Conservation (phyloP, 2,888 invertebrate species). For the Sinohyriopsis cumingii region DNA sequence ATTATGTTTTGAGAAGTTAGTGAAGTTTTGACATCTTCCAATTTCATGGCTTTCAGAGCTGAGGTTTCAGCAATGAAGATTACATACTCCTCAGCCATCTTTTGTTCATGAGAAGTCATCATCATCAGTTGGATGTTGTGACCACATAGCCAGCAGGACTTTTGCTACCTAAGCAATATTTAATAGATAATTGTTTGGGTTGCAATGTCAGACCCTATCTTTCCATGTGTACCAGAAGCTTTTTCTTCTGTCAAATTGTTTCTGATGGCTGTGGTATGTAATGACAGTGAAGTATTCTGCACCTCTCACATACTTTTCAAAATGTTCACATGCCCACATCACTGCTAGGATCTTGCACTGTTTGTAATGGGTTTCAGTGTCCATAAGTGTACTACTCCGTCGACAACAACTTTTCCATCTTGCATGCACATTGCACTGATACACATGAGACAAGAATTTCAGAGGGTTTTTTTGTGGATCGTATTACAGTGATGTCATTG, state of each 20-base stretch:
- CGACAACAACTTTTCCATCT: slow-evolving; percentile 20
- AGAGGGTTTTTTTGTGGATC: slow-evolving; percentile 18
- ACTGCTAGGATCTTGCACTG: slow-evolving; percentile 44
- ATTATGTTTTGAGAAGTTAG: slow-evolving; percentile 20
- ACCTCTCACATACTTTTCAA: slow-evolving; percentile 44
- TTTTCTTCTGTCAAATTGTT: slow-evolving; percentile 39
- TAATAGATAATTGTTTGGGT: slow-evolving; percentile 27
- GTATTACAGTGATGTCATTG: slow-evolving; percentile 21
- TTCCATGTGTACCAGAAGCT: slow-evolving; percentile 19
- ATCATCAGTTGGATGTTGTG: slow-evolving; percentile 28
- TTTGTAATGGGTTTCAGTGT: slow-evolving; percentile 36
- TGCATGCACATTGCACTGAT: slow-evolving; percentile 21
- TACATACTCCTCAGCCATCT: slow-evolving; percentile 33
- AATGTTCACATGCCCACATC: slow-evolving; percentile 44
- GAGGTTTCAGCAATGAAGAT: slow-evolving; percentile 18
- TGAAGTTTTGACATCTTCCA: slow-evolving; percentile 26
- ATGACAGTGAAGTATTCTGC: slow-evolving; percentile 31
- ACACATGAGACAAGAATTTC: slow-evolving; percentile 34
- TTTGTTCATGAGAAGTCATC: slow-evolving; percentile 3
- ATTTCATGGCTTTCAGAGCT: slow-evolving; percentile 31
- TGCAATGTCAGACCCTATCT: slow-evolving; percentile 21
- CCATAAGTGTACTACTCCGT: slow-evolving; percentile 23
- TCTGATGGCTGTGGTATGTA: slow-evolving; percentile 53
- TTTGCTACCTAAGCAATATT: slow-evolving; percentile 31
- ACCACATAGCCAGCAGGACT: slow-evolving; percentile 45